Evolutionary conservation across 2,113 vertebrate species (phyloP), one percentile per base, ranked within the genome.

Genomic region (Rhinolophus ferrumequinum): DNA sequence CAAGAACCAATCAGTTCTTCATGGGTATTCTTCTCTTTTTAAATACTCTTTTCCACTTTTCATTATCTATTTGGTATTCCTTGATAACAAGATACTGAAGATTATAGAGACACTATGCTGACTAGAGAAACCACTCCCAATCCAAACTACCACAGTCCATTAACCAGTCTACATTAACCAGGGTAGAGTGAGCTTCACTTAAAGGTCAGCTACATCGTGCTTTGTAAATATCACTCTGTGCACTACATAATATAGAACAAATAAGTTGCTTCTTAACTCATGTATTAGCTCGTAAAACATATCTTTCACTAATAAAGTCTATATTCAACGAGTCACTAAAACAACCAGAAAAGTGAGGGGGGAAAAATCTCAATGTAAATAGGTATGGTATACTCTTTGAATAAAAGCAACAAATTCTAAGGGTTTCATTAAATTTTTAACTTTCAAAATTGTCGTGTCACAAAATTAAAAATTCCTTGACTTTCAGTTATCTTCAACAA

Each of bases 321-420:
- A 38, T 66, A 66, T 41, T 60, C 76, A 90, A 13, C 56, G 5
- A 85, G 28, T 77, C 75, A 85, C 4, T 21, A 35, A 94, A 87
- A 54, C 12, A 75, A 67, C 1, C 1, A 52, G 1, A 73, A 89
- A 66, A 81, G 4, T n/a, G 18, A 77, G 7, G 22, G 9, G 47
- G 2, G 13, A 11, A 52, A 41, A 24, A 73, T 72, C n/a, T 95
- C 8, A 77, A 44, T n/a, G 4, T 47, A 87, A 64, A 80, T 44
- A 67, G 3, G 3, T 15, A 50, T 0, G 3, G 3, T 15, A 50
- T 0, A 50, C 47, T 4, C 13, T 85, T 15, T 69, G 66, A 81
- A 50, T 54, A 28, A 82, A 85, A 70, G 52, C n/a, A 93, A 90
- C n/a, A 87, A 73, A 81, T 72, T 67, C 47, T 54, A 93, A 77